Percentiles rank a stretch among this genome's conserved stretches.
These are phyloP conservation scores for Caenorhabditis sp. DNA, from an alignment of 2,888 invertebrate species.

Conservation along the genomic window DNA sequence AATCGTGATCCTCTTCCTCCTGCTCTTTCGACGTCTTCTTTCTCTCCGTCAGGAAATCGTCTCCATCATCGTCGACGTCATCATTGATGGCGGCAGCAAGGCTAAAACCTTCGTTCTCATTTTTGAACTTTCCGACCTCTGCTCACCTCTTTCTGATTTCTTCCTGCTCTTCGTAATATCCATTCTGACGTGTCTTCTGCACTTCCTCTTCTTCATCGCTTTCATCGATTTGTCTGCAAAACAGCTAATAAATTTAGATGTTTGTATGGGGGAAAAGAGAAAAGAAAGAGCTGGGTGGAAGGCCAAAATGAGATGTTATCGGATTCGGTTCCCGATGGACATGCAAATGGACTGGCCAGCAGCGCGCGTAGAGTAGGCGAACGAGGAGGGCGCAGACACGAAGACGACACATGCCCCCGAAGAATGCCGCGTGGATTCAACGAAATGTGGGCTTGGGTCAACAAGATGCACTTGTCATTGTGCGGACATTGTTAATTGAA, in stretches of 20 bases:
- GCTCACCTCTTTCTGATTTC: slow-evolving; percentile 79
- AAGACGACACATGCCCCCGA: slow-evolving; percentile 10
- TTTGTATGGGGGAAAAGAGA: slow-evolving; percentile 10
- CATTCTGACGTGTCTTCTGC: slow-evolving; percentile 40
- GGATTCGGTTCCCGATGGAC: slow-evolving; percentile 42
- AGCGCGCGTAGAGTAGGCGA: neutral
- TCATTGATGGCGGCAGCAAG: slow-evolving; percentile 65
- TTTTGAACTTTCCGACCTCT: neutral
- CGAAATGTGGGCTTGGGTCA: slow-evolving; percentile 26
- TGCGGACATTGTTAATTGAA: neutral
- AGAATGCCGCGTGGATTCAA: slow-evolving; percentile 36
- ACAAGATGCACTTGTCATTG: slow-evolving; percentile 21
- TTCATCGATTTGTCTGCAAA: slow-evolving; percentile 66
- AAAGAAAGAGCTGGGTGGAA: slow-evolving; percentile 12
- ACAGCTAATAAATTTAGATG: slow-evolving; percentile 7
- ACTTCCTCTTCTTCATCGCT: slow-evolving; percentile 70
- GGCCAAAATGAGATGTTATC: slow-evolving; percentile 39
- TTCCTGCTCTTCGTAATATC: slow-evolving; percentile 82
- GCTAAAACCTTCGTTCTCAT: slow-evolving; percentile 48
- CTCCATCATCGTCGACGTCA: slow-evolving; percentile 80
- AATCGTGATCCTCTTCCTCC: slow-evolving; percentile 82
- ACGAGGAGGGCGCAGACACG: slow-evolving; percentile 8
- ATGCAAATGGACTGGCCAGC: slow-evolving; percentile 41
- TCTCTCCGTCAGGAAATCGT: slow-evolving; percentile 79
- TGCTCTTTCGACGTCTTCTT: slow-evolving; percentile 79